Conservation (phyloP, 2,797 vertebrate species). For the Tolypeutes matacus region DNA sequence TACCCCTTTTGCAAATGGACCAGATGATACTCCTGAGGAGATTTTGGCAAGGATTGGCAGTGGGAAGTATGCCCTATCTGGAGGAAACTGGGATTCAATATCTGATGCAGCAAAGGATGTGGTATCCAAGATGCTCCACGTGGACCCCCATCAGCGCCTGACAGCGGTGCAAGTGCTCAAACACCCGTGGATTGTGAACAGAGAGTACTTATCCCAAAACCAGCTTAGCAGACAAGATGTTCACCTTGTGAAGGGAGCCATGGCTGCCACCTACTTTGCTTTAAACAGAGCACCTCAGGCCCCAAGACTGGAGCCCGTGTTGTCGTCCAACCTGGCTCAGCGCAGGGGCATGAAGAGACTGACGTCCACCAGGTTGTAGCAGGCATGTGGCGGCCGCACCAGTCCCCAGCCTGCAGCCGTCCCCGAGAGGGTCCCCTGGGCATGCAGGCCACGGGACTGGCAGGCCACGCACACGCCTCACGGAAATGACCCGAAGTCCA, state of each 20-base stretch:
- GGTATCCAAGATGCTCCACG: conserved; percentile 97
- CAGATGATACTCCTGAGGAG: conserved; percentile 96
- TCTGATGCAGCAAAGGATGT: conserved; percentile 97
- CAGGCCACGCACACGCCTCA: conserved; percentile 56
- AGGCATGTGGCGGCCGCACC: conserved; percentile 10
- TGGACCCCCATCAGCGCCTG: conserved; percentile 97
- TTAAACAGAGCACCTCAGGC: conserved; percentile 93
- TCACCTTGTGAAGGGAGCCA: conserved; percentile 94
- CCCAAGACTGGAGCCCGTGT: conserved; percentile 95
- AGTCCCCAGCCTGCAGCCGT: conserved; percentile 18
- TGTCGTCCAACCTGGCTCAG: conserved; percentile 95
- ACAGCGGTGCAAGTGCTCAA: conserved; percentile 95
- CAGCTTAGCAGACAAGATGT: conserved; percentile 92
- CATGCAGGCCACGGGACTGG: conserved; percentile 66
- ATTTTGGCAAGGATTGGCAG: conserved; percentile 96
- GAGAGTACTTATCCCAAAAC: conserved; percentile 92
- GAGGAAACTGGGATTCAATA: conserved; percentile 97
- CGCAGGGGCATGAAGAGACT: conserved; percentile 96
- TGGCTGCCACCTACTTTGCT: conserved; percentile 97
- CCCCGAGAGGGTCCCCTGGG: conserved; percentile 70
- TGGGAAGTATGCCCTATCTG: conserved; percentile 93
- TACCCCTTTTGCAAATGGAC: conserved; percentile 97
- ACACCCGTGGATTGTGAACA: conserved; percentile 96
- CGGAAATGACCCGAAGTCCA: conserved; percentile 74
- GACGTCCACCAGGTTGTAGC: conserved; percentile 93